Percentiles rank a stretch among this genome's conserved stretches.
Conservation (phyloP, 2,797 vertebrate genomes). For the Sibirionetta formosa region DNA sequence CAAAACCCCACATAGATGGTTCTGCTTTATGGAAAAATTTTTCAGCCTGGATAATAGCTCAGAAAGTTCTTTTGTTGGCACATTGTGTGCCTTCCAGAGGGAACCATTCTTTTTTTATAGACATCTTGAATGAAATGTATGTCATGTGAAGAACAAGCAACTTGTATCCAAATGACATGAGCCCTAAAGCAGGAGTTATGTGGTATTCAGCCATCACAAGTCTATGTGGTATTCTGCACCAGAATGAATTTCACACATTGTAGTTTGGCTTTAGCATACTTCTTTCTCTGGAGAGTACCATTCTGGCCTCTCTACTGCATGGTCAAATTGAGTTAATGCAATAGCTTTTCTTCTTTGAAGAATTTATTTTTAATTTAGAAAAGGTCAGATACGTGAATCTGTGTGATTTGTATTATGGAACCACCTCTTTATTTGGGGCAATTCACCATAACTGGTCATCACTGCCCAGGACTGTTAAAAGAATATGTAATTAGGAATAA, state of each 20-base stretch:
- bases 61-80: neutral
- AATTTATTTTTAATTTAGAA: constrained; percentile 37
- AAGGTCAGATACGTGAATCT: constrained; percentile 31
- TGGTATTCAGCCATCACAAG: neutral
- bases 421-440: neutral
- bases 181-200: neutral
- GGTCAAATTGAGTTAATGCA: neutral
- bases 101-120: neutral
- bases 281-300: neutral
- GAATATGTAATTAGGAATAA: neutral
- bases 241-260: neutral
- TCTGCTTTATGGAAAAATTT: neutral
- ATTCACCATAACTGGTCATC: neutral
- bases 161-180: neutral
- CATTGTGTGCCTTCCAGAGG: neutral
- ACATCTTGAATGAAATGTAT: neutral
- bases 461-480: neutral
- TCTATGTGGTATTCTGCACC: neutral
- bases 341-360: neutral
- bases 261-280: neutral
- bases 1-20: neutral
- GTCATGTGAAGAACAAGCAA: neutral
- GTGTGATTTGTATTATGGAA: constrained; percentile 16
- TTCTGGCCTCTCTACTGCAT: neutral
- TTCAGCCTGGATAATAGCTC: neutral